These are phyloP conservation scores for Helogale parvula DNA, from an alignment of 2,113 vertebrate species.

Conservation along the genomic window DNA sequence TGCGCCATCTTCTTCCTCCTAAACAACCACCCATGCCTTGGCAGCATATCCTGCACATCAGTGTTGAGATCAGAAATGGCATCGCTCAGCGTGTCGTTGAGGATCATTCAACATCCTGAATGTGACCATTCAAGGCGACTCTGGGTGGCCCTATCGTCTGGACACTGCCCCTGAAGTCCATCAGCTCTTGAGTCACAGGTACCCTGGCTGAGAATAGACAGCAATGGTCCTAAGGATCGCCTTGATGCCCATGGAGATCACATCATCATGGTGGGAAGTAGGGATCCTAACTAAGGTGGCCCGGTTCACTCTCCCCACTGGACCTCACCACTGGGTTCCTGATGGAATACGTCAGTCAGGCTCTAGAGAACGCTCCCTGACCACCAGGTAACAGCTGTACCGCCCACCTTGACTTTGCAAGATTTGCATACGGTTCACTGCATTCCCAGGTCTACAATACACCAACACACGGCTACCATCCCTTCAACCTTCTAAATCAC, in stretches of 20 bases:
- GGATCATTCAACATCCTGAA: background rate
- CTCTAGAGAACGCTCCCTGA: background rate
- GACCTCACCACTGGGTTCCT: background rate
- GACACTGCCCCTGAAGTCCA: background rate
- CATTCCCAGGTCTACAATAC: background rate
- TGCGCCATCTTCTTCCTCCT: background rate
- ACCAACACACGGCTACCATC: too few species aligned
- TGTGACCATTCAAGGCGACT: background rate
- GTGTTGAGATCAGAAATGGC: background rate
- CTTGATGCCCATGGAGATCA: background rate
- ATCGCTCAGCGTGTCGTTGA: background rate
- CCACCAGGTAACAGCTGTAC: background rate
- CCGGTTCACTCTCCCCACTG: background rate
- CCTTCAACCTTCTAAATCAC: background rate
- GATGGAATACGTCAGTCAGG: background rate
- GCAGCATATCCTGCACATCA: background rate
- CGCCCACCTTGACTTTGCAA: background rate
- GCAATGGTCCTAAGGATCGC: background rate
- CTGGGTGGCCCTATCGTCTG: background rate
- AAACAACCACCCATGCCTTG: background rate
- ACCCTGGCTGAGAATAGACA: background rate
- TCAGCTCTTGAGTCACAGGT: background rate
- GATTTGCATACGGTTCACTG: background rate
- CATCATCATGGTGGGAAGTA: background rate
- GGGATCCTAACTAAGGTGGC: background rate